Conservation (phyloP, 2,113 vertebrate genomes). For the Osmerus eperlanus region DNA sequence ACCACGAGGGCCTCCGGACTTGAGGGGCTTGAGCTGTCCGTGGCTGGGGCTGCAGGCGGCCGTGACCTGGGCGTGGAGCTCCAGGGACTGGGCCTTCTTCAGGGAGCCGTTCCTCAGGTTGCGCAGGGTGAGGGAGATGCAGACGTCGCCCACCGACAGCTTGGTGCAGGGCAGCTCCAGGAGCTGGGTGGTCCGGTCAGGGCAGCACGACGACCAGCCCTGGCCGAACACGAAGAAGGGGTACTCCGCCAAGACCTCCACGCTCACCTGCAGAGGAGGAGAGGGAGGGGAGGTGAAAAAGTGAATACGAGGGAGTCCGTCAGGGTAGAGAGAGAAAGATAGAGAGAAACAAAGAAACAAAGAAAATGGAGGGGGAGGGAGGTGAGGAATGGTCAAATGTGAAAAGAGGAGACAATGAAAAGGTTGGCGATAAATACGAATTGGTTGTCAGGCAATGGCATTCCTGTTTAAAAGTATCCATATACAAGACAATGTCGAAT, state of each 20-base stretch:
- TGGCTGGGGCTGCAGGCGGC: slow-evolving; percentile 49
- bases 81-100: slow-evolving; percentile 79
- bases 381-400: neutral
- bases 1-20: slow-evolving; percentile 69
- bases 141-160: slow-evolving; percentile 96
- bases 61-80: slow-evolving; percentile 13
- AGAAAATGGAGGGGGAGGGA: slow-evolving; percentile 17
- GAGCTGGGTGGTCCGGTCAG: slow-evolving; percentile 92
- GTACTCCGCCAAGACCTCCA: slow-evolving; percentile 96
- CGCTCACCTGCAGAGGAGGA: slow-evolving; percentile 81
- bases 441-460: too few species aligned
- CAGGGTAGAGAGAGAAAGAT: neutral
- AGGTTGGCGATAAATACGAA: too few species aligned
- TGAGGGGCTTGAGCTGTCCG: slow-evolving; percentile 82
- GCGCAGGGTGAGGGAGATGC: slow-evolving; percentile 97
- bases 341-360: neutral
- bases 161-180: slow-evolving; percentile 96
- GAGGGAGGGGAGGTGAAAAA: neutral
- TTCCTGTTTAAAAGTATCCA: too few species aligned
- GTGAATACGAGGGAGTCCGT: neutral
- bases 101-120: slow-evolving; percentile 95
- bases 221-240: slow-evolving; percentile 99
- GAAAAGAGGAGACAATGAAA: neutral
- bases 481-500: too few species aligned
- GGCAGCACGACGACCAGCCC: slow-evolving; percentile 99